Evolutionary conservation across 2,888 invertebrate genomes (phyloP), one percentile per base, ranked within the genome.

Genomic region (Habroteleia sp.): DNA sequence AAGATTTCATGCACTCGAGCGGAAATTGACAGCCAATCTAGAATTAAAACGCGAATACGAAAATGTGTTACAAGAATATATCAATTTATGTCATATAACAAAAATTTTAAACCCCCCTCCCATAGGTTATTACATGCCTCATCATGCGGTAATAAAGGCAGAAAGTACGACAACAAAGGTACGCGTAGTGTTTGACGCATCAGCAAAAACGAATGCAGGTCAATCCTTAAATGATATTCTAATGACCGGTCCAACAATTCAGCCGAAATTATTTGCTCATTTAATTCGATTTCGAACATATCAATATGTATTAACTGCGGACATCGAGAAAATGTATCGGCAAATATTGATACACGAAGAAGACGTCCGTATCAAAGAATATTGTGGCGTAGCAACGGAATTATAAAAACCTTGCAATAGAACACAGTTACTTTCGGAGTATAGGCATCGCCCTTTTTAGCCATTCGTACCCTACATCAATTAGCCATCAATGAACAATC

Each of bases 1-100:
- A 39, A 2, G 39, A 39, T 20, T 39, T 39, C 13, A 39, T 3
- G 20, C 39, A 4, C 13, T 39, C 2, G 39, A 39, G 20, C 39
- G 17, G 20, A 17, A 39, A 20, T 39, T n/a, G 1, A 35, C 2
- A 10, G 13, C 20, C 2, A 10, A 39, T 39, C 17, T 10, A 4
- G 5, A 39, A 20, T 39, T 39, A 39, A 37, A 37, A 16, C 6
- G 2, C 1, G 39, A 39, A 20, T 39, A 39, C 8, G 0, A 17
- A 4, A 20, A 8, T 3, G 20, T 39, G 0, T 20, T 39, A 1
- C 39, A 39, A 8, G 39, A 39, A 17, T 39, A 39, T 13, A 3
- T n/a, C 1, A 14, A 39, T 20, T 20, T 39, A 3, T 17, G 39
- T 1, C 39, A 39, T 5, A 8, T 20, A 8, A 7, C 39, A 5